Percentiles rank a stretch among this genome's conserved stretches.
phyloP scores from a whole-genome alignment of 2,888 invertebrate species.

The Zaprionus lineosus region DNA sequence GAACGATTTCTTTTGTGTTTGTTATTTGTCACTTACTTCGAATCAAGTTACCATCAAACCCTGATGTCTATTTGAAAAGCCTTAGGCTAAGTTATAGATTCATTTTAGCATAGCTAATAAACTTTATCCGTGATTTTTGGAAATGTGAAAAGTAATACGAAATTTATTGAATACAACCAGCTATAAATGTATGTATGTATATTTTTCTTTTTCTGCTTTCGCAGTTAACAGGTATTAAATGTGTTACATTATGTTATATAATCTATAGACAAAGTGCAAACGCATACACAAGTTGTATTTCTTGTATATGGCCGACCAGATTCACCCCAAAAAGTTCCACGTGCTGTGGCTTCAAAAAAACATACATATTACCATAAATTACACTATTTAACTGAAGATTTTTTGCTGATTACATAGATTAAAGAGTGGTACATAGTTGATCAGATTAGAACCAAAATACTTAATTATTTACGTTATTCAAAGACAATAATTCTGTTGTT shows the following conservation, averaged over 20 bases:
- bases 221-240: conserved; percentile 48
- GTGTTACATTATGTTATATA: conserved; percentile 41
- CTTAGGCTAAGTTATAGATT: no score
- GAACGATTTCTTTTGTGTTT: no score
- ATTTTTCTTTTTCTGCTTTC: conserved; percentile 40
- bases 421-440: conserved; percentile 29
- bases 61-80: no score
- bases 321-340: conserved; percentile 5
- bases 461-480: conserved; percentile 35
- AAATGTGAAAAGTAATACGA: no score
- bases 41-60: no score
- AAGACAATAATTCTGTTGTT: conserved; percentile 27
- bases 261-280: conserved; percentile 35
- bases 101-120: no score
- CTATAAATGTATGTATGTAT: conserved; percentile 28
- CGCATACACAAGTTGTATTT: conserved; percentile 12
- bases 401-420: conserved; percentile 23
- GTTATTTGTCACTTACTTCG: no score
- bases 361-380: conserved; percentile 16
- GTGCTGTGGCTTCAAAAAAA: conserved; percentile 16
- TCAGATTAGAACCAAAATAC: conserved; percentile 28
- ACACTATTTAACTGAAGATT: conserved; percentile 13
- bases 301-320: neutral
- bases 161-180: conserved; percentile 26
- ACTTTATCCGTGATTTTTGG: no score